These are phyloP conservation scores for Thaumetopoea pityocampa DNA, from an alignment of 1,140 invertebrate genomes.

Conservation along the genomic window DNA sequence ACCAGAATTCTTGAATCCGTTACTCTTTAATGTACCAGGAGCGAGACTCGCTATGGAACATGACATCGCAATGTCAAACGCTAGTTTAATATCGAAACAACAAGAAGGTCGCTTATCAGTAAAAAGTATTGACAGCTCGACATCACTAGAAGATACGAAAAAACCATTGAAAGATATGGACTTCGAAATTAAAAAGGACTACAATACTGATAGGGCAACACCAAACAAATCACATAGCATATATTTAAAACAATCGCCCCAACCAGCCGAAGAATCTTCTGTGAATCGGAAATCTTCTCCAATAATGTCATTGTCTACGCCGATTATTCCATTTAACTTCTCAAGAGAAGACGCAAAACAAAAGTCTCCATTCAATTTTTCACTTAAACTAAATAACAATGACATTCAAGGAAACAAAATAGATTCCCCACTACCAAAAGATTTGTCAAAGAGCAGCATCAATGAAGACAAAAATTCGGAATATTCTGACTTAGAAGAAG, in stretches of 20 bases:
- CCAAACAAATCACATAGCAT: slow-evolving; percentile 62
- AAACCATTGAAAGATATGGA: slow-evolving; percentile 50
- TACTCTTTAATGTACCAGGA: slow-evolving; percentile 75
- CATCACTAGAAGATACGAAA: slow-evolving; percentile 55
- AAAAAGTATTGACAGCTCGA: slow-evolving; percentile 62
- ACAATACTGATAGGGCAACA: slow-evolving; percentile 46
- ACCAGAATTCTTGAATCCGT: slow-evolving; percentile 74
- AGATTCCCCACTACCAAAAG: slow-evolving; percentile 57
- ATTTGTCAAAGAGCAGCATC: slow-evolving; percentile 51
- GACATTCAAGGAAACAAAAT: slow-evolving; percentile 37
- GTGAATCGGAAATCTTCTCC: slow-evolving; percentile 80
- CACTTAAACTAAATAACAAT: slow-evolving; percentile 53
- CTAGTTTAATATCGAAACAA: slow-evolving; percentile 53
- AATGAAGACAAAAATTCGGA: slow-evolving; percentile 43
- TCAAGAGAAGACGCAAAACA: slow-evolving; percentile 53
- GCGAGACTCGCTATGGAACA: slow-evolving; percentile 66
- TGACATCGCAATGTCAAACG: slow-evolving; percentile 54
- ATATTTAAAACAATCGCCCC: slow-evolving; percentile 78
- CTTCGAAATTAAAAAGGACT: slow-evolving; percentile 44
- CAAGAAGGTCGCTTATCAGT: slow-evolving; percentile 62
- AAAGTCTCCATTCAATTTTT: slow-evolving; percentile 56
- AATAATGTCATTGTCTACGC: slow-evolving; percentile 71
- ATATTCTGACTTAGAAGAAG: slow-evolving; percentile 55
- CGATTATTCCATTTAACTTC: slow-evolving; percentile 60
- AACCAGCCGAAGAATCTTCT: slow-evolving; percentile 80